Evolutionary conservation across 2,113 vertebrate species (phyloP).

Genomic region (Caretta caretta): DNA sequence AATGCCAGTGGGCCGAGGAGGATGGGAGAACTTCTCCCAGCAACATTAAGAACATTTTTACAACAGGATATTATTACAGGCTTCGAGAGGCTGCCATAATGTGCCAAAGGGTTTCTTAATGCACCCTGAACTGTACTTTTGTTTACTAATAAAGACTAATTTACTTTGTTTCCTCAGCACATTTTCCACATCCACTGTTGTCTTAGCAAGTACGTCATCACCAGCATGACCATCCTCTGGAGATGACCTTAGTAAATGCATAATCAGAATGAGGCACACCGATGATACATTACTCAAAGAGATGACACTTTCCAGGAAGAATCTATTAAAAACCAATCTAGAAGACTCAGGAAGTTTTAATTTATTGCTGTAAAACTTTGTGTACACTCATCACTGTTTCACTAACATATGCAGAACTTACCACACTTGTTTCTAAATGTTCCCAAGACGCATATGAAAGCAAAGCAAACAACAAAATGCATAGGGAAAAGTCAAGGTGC

Average conservation of each 20-base stretch:
- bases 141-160: slow-evolving; percentile 73
- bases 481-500: not conserved
- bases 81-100: not conserved
- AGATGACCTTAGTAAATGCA: slow-evolving; percentile 16
- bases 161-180: slow-evolving; percentile 58
- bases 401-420: slow-evolving; percentile 3
- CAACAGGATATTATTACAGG: slow-evolving; percentile 33
- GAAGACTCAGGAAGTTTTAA: slow-evolving; percentile 52
- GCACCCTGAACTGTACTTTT: slow-evolving; percentile 42
- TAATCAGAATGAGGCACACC: slow-evolving; percentile 25
- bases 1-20: slow-evolving; percentile 11
- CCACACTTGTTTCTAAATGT: slow-evolving; percentile 14
- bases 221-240: slow-evolving; percentile 26
- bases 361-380: slow-evolving; percentile 47
- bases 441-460: slow-evolving; percentile 4
- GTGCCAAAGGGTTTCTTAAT: slow-evolving; percentile 46
- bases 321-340: slow-evolving; percentile 61
- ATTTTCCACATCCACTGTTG: slow-evolving; percentile 59
- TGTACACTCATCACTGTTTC: slow-evolving; percentile 49
- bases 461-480: not conserved
- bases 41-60: slow-evolving; percentile 59
- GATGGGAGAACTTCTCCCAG: slow-evolving; percentile 22
- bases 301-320: slow-evolving; percentile 38
- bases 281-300: slow-evolving; percentile 32
- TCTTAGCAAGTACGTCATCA: slow-evolving; percentile 51